These are phyloP conservation scores for Hybognathus amarus DNA, from an alignment of 2,797 vertebrate genomes.

Conservation along the genomic window DNA sequence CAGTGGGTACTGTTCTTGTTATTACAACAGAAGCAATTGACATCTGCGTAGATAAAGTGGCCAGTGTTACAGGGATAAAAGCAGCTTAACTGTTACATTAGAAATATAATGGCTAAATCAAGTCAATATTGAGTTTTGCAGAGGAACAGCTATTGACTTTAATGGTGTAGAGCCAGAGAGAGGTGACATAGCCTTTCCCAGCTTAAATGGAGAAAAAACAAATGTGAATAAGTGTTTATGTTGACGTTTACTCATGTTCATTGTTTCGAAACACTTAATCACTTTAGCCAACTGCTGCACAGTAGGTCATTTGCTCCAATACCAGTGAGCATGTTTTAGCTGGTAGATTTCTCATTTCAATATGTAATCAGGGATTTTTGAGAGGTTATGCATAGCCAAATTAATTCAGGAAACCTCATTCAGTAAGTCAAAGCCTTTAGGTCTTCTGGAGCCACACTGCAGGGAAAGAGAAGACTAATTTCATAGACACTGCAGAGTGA, in stretches of 20 bases:
- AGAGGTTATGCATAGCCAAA: conserved; percentile 35
- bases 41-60: conserved; percentile 19
- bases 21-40: conserved; percentile 28
- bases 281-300: conserved; percentile 49
- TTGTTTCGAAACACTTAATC: conserved; percentile 20
- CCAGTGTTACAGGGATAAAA: background rate
- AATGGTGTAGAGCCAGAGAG: background rate
- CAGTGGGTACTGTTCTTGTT: conserved; percentile 20
- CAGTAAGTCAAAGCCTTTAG: conserved; percentile 50
- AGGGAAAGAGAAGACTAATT: background rate
- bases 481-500: background rate
- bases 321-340: conserved; percentile 38
- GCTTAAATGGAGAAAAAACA: background rate
- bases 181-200: background rate
- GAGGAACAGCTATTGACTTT: background rate
- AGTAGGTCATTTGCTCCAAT: conserved; percentile 4
- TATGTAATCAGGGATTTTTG: conserved; percentile 52
- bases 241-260: background rate
- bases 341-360: conserved; percentile 48
- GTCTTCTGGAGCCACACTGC: background rate
- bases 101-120: conserved; percentile 23
- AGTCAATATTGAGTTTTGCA: background rate
- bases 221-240: background rate
- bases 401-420: conserved; percentile 41
- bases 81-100: background rate